phyloP scores from a whole-genome alignment of 2,797 vertebrate species.

The Siniperca obscura region DNA sequence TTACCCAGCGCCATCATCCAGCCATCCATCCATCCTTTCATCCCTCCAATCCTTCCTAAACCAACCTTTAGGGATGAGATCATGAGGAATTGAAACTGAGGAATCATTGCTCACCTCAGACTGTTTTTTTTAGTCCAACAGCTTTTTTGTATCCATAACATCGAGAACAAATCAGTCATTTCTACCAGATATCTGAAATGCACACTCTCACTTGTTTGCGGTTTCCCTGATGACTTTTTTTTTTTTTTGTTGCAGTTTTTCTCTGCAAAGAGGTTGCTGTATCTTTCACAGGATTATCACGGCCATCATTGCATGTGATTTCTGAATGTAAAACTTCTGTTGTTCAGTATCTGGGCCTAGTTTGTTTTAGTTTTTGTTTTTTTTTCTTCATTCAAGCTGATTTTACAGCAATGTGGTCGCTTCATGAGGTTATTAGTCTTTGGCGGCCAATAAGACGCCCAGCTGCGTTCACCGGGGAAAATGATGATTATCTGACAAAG shows the following conservation, averaged over 20 bases:
- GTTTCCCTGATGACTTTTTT: background rate
- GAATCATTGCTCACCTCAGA: conserved; percentile 20
- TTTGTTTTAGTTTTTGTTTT: background rate
- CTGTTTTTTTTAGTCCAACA: conserved; percentile 9
- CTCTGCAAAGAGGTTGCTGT: conserved; percentile 10
- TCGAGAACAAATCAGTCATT: conserved; percentile 20
- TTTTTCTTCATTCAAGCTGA: conserved; percentile 4
- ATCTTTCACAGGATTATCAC: conserved; percentile 20
- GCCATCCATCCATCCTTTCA: conserved; percentile 11
- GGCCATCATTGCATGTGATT: conserved; percentile 18
- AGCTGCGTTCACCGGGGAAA: background rate
- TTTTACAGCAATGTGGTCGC: background rate
- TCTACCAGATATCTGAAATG: conserved; percentile 15
- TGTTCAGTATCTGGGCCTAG: background rate
- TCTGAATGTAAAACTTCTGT: conserved; percentile 50
- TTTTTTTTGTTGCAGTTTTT: conserved; percentile 10
- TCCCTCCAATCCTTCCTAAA: conserved; percentile 14
- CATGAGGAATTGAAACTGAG: conserved; percentile 17
- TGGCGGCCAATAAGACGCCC: background rate
- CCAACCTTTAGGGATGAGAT: conserved; percentile 3
- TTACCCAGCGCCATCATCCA: conserved; percentile 50
- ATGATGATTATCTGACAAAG: conserved; percentile 5
- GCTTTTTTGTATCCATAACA: conserved; percentile 6
- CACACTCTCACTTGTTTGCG: background rate
- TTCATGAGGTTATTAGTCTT: background rate